Conservation (phyloP, 2,797 vertebrate species). For the Kryptopterus vitreolus region DNA sequence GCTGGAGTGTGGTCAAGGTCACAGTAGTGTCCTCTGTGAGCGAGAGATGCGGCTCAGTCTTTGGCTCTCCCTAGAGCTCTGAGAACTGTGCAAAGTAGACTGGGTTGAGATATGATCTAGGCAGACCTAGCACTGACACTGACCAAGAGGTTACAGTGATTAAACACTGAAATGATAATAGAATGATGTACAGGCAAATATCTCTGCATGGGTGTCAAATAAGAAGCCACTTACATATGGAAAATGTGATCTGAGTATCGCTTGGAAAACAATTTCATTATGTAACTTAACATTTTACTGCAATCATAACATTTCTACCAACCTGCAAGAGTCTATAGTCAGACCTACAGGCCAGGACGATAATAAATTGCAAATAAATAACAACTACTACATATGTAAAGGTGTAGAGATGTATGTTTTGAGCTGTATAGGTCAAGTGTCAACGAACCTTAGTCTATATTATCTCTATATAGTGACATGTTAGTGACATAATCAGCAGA, state of each 20-base stretch:
- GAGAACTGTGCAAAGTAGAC: background rate
- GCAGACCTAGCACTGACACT: conserved; percentile 24
- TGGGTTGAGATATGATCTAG: conserved; percentile 12
- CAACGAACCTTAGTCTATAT: background rate
- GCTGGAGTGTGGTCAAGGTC: conserved; percentile 45
- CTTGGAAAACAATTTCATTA: background rate
- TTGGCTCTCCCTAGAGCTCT: conserved; percentile 27
- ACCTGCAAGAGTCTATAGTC: background rate
- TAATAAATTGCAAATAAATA: conserved; percentile 9
- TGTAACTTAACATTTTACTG: background rate
- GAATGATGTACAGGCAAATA: background rate
- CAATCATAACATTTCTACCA: background rate
- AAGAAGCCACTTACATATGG: background rate
- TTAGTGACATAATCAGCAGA: background rate
- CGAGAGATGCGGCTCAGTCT: background rate
- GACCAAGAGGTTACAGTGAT: conserved; percentile 2
- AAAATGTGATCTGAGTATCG: background rate
- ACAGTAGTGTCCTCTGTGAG: conserved; percentile 40
- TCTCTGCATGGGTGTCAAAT: background rate
- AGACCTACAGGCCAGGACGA: background rate
- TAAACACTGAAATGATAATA: background rate
- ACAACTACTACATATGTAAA: conserved; percentile 1
- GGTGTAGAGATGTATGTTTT: background rate
- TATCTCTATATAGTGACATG: too few species aligned
- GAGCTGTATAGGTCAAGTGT: background rate